Evolutionary conservation across 2,888 invertebrate species (phyloP).

Genomic region (Tenthredo mesomela): DNA sequence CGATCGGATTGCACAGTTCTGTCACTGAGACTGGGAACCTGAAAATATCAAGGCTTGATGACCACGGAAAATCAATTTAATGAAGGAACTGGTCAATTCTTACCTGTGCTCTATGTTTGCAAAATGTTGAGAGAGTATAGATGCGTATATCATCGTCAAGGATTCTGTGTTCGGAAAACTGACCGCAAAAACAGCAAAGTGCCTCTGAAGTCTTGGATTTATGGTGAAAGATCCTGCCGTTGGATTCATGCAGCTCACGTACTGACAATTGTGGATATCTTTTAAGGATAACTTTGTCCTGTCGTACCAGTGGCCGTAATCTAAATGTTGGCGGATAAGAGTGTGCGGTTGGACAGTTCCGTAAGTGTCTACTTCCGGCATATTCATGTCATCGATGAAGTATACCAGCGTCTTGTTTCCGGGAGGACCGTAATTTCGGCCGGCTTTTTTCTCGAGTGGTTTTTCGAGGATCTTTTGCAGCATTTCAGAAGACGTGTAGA

Average conservation of each 20-base stretch:
- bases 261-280: conserved; percentile 98
- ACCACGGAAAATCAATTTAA: neutral
- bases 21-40: conserved; percentile 72
- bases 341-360: conserved; percentile 99
- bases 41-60: conserved; percentile 41
- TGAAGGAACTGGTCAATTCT: conserved; percentile 64
- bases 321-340: conserved; percentile 95
- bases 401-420: conserved; percentile 96
- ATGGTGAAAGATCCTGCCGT: conserved; percentile 98
- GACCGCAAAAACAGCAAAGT: conserved; percentile 93
- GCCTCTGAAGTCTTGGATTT: conserved; percentile 94
- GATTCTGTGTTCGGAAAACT: conserved; percentile 91
- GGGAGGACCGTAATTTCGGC: conserved; percentile 95
- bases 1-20: conserved; percentile 81
- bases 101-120: conserved; percentile 89
- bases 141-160: conserved; percentile 92
- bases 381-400: conserved; percentile 98
- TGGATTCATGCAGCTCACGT: conserved; percentile 98
- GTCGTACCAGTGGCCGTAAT: conserved; percentile 98
- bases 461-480: conserved; percentile 95
- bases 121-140: conserved; percentile 93
- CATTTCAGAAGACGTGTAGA: conserved; percentile 97
- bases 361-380: conserved; percentile 96
- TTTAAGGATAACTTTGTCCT: conserved; percentile 92
- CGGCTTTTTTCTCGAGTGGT: conserved; percentile 96